phyloP scores from a whole-genome alignment of 2,797 vertebrate species.

The Sternotherus odoratus region DNA sequence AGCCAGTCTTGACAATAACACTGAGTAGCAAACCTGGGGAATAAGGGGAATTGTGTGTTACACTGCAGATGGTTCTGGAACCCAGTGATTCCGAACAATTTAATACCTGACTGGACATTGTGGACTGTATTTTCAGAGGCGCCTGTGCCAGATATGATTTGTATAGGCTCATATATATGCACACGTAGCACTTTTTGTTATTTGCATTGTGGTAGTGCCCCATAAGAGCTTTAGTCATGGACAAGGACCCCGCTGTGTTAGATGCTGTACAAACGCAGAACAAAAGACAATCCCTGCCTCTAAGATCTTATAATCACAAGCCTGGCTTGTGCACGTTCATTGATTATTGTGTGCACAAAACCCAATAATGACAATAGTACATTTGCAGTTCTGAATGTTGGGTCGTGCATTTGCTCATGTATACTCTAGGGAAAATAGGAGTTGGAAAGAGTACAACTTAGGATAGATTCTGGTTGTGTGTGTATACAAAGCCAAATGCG shows the following conservation, averaged over 20 bases:
- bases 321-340: fast-evolving
- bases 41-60: not conserved
- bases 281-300: not conserved
- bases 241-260: not conserved
- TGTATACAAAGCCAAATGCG: not conserved
- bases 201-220: not conserved
- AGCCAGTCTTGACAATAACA: not conserved
- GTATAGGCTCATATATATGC: not conserved
- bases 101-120: not conserved
- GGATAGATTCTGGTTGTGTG: not conserved
- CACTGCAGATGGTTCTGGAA: fast-evolving
- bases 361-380: not conserved
- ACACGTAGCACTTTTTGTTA: not conserved
- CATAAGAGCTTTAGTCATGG: not conserved
- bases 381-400: not conserved
- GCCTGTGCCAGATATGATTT: not conserved
- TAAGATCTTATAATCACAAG: not conserved
- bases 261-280: not conserved
- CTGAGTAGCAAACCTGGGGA: not conserved
- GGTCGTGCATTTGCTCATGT: not conserved
- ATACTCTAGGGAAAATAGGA: not conserved
- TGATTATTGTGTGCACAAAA: not conserved
- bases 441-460: not conserved
- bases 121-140: not conserved
- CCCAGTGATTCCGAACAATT: not conserved